Evolutionary conservation across 2,888 invertebrate species (phyloP), one percentile per base, ranked within the genome.

Genomic region (Cephus pulcher): DNA sequence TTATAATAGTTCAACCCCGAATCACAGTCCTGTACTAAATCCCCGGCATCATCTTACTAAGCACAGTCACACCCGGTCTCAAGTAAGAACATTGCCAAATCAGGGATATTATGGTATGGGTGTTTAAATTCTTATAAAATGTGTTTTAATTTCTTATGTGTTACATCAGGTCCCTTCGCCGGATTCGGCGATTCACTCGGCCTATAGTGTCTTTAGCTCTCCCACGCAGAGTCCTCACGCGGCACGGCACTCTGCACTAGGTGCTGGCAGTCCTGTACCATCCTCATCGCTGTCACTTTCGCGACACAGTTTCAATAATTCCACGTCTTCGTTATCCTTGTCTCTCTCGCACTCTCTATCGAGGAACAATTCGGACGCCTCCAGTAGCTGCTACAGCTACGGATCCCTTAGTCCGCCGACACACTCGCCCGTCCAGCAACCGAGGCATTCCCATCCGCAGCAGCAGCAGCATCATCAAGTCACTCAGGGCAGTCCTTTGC

Each of bases 321-420:
- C 91, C 12, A 91, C 90, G 0, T 92, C 92, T 2, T 92, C 92
- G 12, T 88, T 93, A 80, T 92, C 92, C 32, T 88, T 92, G n/a
- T 92, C 93, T 1, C 94, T 96, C 86, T 97, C 97, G 76, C 97
- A 97, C 69, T 97, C 96, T 15, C 92, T 97, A 81, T 97, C 97
- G 77, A 94, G 97, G 80, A 97, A 97, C 93, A 97, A 97, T 92
- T 97, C 97, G 86, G 97, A 97, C 90, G 97, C 97, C 3, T 97
- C 97, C 80, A 97, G 97, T 86, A 97, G 97, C 84, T 97, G 97
- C 89, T 97, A 97, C 92, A 96, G 96, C 68, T 96, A 96, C 91
- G 96, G 96, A 12, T 90, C 90, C 33, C 83, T 91, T 40, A 91
- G 91, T 80, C 91, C 91, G 32, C 97, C 97, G 37, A 97, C 96